Base-by-base conservation (phyloP, 2,888 invertebrate species). In the Stenolophus ochropezus region DNA sequence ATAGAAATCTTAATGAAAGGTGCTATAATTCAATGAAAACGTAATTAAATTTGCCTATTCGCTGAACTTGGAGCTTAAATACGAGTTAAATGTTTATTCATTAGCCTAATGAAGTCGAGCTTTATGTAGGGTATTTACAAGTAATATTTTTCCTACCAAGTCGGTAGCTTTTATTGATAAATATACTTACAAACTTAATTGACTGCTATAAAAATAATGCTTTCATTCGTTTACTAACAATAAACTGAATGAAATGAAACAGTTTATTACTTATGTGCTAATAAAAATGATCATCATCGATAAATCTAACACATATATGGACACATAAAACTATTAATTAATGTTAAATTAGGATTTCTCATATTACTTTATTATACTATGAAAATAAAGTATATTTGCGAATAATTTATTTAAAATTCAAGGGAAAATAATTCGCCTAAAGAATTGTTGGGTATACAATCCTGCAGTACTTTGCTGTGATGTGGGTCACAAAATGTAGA, bases 181-280 rank as follows among this genome's bases (percentile, higher is more conserved):
- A 61, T 61, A 61, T 23, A 61, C 21, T 25, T 61, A 69, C 21
- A 69, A 11, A 33, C 14, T 69, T 69, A 69, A 69, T 69, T 69
- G 65, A 33, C 65, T 18, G 27, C 65, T 33, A 69, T 69, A 69
- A 69, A 69, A 69, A 33, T 69, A 69, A 69, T 69, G 65, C 33
- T 33, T 27, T 27, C 11, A 21, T n/a, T 58, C 23, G 23, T 58
- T 58, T 58, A 21, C 58, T 21, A 33, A 4, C 65, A 69, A 6
- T 69, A 69, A 69, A 69, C n/a, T 14, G 33, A 33, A 8, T 4
- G 8, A 69, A 33, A 6, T 69, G 33, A 3, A 27, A 4, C 6
- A 16, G 16, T 18, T 16, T 69, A 69, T 69, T 69, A 33, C 18
- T 27, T 27, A 69, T 6, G 20, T 42, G n/a, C 56, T 20, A 56